phyloP scores from a whole-genome alignment of 35 echinoderm and acorn worm species.

The Eucidaris tribuloides region DNA sequence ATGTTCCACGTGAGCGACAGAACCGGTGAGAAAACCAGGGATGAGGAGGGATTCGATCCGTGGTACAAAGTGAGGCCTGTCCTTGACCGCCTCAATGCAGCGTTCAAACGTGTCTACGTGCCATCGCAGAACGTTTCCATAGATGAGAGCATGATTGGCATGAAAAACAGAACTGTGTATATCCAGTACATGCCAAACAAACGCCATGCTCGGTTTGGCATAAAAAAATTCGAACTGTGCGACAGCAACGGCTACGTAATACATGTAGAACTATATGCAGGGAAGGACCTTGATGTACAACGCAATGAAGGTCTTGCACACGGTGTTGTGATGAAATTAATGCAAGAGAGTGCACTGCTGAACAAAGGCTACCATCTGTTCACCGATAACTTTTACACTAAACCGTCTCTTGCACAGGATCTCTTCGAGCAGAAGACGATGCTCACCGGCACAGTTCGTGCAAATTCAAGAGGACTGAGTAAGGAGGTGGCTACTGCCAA shows the following conservation, averaged over 20 bases:
- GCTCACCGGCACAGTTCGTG: neutral
- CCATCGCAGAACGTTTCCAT: neutral
- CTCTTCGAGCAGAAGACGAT: neutral
- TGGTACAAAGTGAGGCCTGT: neutral
- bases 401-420: neutral
- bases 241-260: neutral
- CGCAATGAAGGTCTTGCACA: neutral
- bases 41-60: neutral
- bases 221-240: neutral
- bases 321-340: neutral
- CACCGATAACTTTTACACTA: neutral
- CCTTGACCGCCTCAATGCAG: neutral
- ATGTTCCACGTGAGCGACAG: neutral
- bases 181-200: conserved; percentile 20
- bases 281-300: neutral
- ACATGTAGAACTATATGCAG: neutral
- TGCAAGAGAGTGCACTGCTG: neutral
- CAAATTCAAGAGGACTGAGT: no score
- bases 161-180: neutral
- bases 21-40: neutral
- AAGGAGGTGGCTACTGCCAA: no score
- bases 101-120: neutral
- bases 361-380: neutral
- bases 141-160: neutral
- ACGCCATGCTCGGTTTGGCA: neutral